Conservation (phyloP, 2,797 vertebrate species). For the Ctenochaetus hawaiiensis region DNA sequence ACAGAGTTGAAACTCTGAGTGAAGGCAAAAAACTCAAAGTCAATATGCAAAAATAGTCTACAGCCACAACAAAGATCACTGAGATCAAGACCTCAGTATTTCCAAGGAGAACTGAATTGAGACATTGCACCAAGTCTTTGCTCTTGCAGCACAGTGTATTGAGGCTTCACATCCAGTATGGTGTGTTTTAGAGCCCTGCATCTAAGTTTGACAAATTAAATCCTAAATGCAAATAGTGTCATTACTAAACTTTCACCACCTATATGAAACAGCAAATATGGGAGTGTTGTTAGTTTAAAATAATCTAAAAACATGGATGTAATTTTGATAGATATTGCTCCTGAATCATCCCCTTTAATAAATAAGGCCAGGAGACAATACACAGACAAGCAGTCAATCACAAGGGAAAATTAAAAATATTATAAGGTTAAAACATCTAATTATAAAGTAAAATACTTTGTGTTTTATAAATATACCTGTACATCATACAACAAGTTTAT, state of each 20-base stretch:
- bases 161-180: slow-evolving; percentile 8
- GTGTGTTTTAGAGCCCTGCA: slow-evolving; percentile 7
- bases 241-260: not conserved
- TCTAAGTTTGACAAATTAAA: slow-evolving; percentile 21
- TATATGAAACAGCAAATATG: not conserved
- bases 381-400: slow-evolving; percentile 15
- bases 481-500: not conserved
- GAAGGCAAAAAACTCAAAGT: not conserved
- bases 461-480: not conserved
- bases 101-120: not conserved
- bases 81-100: slow-evolving; percentile 49
- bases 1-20: slow-evolving; percentile 14
- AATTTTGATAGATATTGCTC: not conserved
- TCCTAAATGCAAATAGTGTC: not conserved
- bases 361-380: not conserved
- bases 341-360: too few relatives aligned
- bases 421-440: not conserved
- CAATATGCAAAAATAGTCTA: slow-evolving; percentile 6
- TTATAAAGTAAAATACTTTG: not conserved
- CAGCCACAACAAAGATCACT: slow-evolving; percentile 9
- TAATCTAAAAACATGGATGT: not conserved
- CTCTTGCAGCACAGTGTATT: slow-evolving; percentile 5
- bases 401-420: slow-evolving; percentile 1
- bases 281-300: not conserved
- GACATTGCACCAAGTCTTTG: not conserved